Evolutionary conservation across 2,797 vertebrate species (phyloP).

Genomic region (Potorous gilbertii): DNA sequence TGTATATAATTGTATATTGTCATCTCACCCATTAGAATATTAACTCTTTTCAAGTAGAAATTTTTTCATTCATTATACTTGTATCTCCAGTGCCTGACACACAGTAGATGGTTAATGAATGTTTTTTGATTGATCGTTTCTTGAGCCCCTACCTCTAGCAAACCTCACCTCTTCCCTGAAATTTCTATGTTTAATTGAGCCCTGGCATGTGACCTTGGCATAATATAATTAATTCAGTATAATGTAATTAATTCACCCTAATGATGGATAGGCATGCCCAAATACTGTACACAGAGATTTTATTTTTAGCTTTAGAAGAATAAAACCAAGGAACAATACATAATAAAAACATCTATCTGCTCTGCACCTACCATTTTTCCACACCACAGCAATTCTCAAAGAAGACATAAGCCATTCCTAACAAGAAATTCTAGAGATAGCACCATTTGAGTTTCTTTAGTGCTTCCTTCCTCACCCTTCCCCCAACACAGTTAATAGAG

Average conservation of each 20-base stretch:
- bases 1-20: not conserved
- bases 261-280: not conserved
- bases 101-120: not conserved
- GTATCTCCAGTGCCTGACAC: not conserved
- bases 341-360: not conserved
- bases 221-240: not conserved
- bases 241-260: not conserved
- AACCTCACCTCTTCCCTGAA: not conserved
- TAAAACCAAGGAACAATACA: not conserved
- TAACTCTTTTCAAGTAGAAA: not conserved
- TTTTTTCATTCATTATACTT: not conserved
- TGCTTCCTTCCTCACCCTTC: not conserved
- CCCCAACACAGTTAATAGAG: not conserved
- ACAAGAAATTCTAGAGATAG: not conserved
- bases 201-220: not conserved
- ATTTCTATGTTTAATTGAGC: not conserved
- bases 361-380: not conserved
- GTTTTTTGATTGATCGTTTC: not conserved
- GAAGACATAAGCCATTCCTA: not conserved
- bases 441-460: not conserved
- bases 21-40: not conserved
- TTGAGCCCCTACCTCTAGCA: not conserved
- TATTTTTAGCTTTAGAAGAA: not conserved
- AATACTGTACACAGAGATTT: not conserved
- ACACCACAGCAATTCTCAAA: not conserved